Evolutionary conservation across 1,140 invertebrate genomes (phyloP).

Genomic region (Anagrus nilaparvatae): DNA sequence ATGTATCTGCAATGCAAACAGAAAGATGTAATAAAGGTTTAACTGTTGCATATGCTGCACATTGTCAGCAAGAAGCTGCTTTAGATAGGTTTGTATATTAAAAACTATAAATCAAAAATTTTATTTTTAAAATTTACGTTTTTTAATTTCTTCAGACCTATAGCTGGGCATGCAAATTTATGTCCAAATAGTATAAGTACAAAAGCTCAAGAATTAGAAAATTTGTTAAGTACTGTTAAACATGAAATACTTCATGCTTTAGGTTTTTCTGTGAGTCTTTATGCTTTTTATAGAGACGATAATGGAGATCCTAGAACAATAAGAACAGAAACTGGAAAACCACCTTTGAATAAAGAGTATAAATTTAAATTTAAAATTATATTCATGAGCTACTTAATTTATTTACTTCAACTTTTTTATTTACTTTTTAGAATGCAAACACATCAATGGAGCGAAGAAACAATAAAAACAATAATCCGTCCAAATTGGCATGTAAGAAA

Average conservation of each 20-base stretch:
- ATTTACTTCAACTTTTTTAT: too few species aligned
- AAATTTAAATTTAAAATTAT: too few species aligned
- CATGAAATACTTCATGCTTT: slow-evolving; percentile 98
- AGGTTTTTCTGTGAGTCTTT: slow-evolving; percentile 90
- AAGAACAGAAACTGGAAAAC: slow-evolving; percentile 76
- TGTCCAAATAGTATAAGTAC: slow-evolving; percentile 93
- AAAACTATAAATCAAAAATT: too few species aligned
- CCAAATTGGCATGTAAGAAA: slow-evolving; percentile 75
- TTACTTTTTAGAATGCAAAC: slow-evolving; percentile 65
- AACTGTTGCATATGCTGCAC: slow-evolving; percentile 95
- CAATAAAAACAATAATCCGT: slow-evolving; percentile 71
- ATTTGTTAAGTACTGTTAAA: slow-evolving; percentile 91
- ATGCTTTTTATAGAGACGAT: slow-evolving; percentile 85
- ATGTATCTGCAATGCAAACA: slow-evolving; percentile 90
- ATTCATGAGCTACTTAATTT: too few species aligned
- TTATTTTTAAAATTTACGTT: slow-evolving; percentile 35
- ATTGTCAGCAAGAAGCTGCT: slow-evolving; percentile 92
- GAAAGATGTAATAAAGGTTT: slow-evolving; percentile 79
- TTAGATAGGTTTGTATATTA: slow-evolving; percentile 87
- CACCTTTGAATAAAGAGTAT: slow-evolving; percentile 69
- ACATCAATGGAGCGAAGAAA: slow-evolving; percentile 86
- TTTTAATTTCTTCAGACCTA: too few species aligned
- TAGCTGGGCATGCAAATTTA: slow-evolving; percentile 96
- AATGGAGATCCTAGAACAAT: slow-evolving; percentile 76
- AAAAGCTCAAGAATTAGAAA: slow-evolving; percentile 84